Evolutionary conservation across 2,888 invertebrate species (phyloP).

Genomic region (Apeira syringaria): DNA sequence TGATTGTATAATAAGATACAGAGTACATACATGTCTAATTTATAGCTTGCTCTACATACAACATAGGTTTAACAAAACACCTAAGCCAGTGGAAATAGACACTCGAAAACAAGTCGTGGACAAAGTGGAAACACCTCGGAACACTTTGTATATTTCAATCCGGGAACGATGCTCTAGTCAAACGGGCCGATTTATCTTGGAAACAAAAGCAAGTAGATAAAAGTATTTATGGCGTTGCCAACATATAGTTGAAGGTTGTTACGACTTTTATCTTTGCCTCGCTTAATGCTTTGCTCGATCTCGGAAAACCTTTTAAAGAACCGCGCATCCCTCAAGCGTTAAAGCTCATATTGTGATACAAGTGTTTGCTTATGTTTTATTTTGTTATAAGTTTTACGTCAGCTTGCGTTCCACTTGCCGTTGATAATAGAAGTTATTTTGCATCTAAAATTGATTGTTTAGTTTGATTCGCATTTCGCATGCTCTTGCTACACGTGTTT

Average conservation of each 20-base stretch:
- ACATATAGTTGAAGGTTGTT: constrained; percentile 64
- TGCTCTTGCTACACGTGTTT: constrained; percentile 12
- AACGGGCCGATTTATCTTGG: constrained; percentile 66
- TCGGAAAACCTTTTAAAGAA: constrained; percentile 73
- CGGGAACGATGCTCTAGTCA: constrained; percentile 60
- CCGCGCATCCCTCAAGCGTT: constrained; percentile 63
- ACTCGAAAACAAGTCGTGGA: constrained; percentile 39
- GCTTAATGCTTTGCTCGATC: constrained; percentile 64
- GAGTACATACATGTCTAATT: constrained; percentile 12
- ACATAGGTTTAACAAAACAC: constrained; percentile 18
- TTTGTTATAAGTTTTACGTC: constrained; percentile 26
- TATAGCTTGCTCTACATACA: constrained; percentile 15
- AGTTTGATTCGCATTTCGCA: constrained; percentile 22
- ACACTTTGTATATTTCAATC: constrained; percentile 55
- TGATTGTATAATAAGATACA: constrained; percentile 4
- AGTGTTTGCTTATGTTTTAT: constrained; percentile 41
- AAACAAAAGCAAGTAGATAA: constrained; percentile 74
- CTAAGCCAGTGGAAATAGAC: constrained; percentile 28
- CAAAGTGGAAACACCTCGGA: constrained; percentile 50
- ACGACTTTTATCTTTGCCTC: constrained; percentile 66
- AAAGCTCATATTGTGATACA: constrained; percentile 49
- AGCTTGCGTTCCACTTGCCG: constrained; percentile 7
- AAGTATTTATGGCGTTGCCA: constrained; percentile 67
- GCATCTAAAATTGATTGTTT: constrained; percentile 5
- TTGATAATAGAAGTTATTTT: constrained; percentile 8